Conservation (phyloP, 2,888 invertebrate genomes). For the Criorhina ranunculi region DNA sequence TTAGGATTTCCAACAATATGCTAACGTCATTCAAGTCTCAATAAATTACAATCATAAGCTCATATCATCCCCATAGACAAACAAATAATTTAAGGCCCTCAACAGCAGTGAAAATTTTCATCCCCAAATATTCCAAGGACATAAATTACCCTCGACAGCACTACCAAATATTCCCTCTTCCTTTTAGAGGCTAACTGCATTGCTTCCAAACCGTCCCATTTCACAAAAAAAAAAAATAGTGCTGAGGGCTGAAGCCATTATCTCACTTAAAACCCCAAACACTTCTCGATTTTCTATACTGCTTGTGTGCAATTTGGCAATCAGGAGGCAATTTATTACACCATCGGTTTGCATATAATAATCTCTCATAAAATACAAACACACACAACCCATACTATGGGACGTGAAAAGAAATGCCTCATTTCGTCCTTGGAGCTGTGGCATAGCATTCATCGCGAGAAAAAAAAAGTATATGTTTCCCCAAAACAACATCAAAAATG, state of each 20-base stretch:
- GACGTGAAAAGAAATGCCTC: slow-evolving; percentile 45
- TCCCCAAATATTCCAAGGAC: slow-evolving; percentile 44
- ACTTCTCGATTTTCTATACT: slow-evolving; percentile 43
- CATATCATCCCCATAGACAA: slow-evolving; percentile 21
- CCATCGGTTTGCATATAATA: slow-evolving; percentile 71
- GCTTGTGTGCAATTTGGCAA: slow-evolving; percentile 61
- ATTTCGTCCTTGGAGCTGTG: slow-evolving; percentile 53
- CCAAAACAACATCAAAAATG: slow-evolving; percentile 55
- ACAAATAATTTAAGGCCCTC: slow-evolving; percentile 39
- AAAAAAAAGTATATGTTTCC: not conserved
- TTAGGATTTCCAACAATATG: slow-evolving; percentile 21
- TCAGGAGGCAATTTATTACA: slow-evolving; percentile 71
- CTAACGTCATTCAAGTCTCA: slow-evolving; percentile 21
- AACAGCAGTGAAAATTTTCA: slow-evolving; percentile 35
- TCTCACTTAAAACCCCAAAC: slow-evolving; percentile 34
- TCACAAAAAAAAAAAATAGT: slow-evolving; percentile 21
- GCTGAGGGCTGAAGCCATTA: slow-evolving; percentile 8
- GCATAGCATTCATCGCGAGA: slow-evolving; percentile 51
- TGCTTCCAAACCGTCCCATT: not conserved
- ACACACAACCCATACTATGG: not conserved
- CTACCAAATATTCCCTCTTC: not conserved
- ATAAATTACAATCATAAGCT: slow-evolving; percentile 52
- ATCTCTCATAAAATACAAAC: slow-evolving; percentile 55
- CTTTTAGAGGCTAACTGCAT: slow-evolving; percentile 21
- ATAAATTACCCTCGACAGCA: slow-evolving; percentile 50